Conservation (phyloP, 2,797 vertebrate genomes). For the Tauraco hartlaubi region DNA sequence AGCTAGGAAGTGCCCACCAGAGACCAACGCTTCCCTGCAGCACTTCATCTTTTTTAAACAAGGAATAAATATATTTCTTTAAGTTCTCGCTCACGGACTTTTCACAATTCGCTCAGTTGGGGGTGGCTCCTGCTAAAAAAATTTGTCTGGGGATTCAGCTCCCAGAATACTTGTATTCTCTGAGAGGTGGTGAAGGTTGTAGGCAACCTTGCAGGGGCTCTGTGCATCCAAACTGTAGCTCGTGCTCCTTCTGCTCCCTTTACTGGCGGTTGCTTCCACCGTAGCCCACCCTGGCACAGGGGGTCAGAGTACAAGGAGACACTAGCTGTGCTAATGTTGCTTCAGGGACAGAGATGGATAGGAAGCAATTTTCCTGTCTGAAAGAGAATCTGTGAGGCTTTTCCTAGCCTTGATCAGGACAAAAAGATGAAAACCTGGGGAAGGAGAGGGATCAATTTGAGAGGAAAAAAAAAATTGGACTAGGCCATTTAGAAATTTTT, state of each 20-base stretch:
- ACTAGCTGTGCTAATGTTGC: not conserved
- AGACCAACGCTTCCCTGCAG: not conserved
- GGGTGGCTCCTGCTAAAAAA: not conserved
- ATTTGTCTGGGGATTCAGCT: not conserved
- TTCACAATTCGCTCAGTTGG: not conserved
- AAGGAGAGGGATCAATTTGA: not conserved
- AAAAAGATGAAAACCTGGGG: not conserved
- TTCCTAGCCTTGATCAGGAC: not conserved
- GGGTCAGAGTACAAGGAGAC: not conserved
- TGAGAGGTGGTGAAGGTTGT: not conserved
- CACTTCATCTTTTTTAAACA: constrained; percentile 7
- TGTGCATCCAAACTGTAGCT: not conserved
- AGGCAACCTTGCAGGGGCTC: not conserved
- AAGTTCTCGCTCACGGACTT: not conserved
- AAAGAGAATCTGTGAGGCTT: not conserved
- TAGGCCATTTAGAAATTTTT: not conserved
- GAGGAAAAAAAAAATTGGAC: not conserved
- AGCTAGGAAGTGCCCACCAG: not conserved
- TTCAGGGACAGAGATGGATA: not conserved
- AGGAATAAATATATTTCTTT: not conserved
- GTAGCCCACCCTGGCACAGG: not conserved
- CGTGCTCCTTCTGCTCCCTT: not conserved
- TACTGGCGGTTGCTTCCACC: not conserved
- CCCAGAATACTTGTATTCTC: not conserved
- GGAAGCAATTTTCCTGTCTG: not conserved